These are phyloP conservation scores for Hephaestus fuliginosus DNA, from an alignment of 2,797 vertebrate species.

Conservation along the genomic window DNA sequence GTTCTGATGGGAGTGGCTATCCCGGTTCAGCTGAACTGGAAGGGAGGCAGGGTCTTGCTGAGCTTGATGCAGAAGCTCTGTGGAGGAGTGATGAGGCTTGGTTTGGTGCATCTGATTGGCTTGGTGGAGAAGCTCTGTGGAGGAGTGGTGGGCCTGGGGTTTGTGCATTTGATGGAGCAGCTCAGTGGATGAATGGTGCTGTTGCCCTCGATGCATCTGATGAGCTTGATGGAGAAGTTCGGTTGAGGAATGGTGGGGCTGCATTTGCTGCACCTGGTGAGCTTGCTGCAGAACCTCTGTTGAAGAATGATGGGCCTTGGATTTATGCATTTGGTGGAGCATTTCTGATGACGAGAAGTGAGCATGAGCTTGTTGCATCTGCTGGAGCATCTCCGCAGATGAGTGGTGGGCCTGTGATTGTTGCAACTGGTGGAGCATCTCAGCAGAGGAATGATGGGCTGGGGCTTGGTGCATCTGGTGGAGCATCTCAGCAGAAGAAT, in stretches of 20 bases:
- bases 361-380: conserved; percentile 58
- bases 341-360: conserved; percentile 68
- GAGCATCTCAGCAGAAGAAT: conserved; percentile 77
- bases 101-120: conserved; percentile 75
- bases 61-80: conserved; percentile 74
- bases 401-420: conserved; percentile 72
- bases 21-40: conserved; percentile 71
- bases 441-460: conserved; percentile 71
- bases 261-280: conserved; percentile 76
- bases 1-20: conserved; percentile 79
- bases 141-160: conserved; percentile 72
- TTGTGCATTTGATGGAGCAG: conserved; percentile 77
- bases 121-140: conserved; percentile 78
- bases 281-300: conserved; percentile 59
- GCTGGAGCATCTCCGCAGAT: conserved; percentile 72
- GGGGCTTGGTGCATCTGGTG: conserved; percentile 77
- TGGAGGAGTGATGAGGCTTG: conserved; percentile 79
- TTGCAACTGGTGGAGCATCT: conserved; percentile 70
- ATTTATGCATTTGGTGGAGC: conserved; percentile 77
- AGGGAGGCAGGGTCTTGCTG: conserved; percentile 76
- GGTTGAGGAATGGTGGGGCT: conserved; percentile 78
- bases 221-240: conserved; percentile 76
- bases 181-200: conserved; percentile 76
- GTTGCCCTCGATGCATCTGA: conserved; percentile 74
- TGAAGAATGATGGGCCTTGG: conserved; percentile 73